Conservation (phyloP, 2,113 vertebrate species). For the Felis chaus region DNA sequence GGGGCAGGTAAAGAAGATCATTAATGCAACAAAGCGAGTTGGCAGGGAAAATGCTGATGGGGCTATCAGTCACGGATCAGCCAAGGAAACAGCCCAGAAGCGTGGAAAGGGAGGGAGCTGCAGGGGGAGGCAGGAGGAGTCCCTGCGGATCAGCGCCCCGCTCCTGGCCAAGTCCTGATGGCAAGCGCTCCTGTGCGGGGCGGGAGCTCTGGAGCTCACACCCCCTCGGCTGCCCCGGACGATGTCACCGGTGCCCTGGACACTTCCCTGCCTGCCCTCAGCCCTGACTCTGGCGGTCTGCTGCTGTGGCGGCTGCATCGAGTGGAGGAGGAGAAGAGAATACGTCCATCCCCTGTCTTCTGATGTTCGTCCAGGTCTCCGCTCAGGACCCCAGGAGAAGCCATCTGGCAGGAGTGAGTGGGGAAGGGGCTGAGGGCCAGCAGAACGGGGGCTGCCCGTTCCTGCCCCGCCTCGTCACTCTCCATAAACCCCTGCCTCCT, state of each 20-base stretch:
- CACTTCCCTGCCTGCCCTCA: not conserved
- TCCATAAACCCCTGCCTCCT: fast-evolving
- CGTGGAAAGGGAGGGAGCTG: too few species aligned
- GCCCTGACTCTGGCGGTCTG: fast-evolving
- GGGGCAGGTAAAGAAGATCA: not conserved
- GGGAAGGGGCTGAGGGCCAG: not conserved
- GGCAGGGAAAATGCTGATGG: not conserved
- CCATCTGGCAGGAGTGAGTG: not conserved
- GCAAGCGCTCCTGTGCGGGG: not conserved
- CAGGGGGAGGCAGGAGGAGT: not conserved
- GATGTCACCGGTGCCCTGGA: not conserved
- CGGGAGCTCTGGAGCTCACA: not conserved
- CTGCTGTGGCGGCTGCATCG: too few species aligned
- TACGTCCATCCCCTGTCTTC: not conserved
- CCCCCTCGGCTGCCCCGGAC: not conserved
- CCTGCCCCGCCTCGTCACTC: too few species aligned
- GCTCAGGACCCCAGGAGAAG: not conserved
- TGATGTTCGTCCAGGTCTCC: not conserved
- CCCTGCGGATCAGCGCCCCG: too few species aligned
- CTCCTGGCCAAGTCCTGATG: not conserved
- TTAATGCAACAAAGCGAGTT: fast-evolving
- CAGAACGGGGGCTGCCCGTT: not conserved
- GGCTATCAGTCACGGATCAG: not conserved
- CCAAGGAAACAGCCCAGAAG: not conserved
- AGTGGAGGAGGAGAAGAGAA: too few species aligned